Conservation (phyloP, 2,888 invertebrate genomes). For the Erynnis tages region DNA sequence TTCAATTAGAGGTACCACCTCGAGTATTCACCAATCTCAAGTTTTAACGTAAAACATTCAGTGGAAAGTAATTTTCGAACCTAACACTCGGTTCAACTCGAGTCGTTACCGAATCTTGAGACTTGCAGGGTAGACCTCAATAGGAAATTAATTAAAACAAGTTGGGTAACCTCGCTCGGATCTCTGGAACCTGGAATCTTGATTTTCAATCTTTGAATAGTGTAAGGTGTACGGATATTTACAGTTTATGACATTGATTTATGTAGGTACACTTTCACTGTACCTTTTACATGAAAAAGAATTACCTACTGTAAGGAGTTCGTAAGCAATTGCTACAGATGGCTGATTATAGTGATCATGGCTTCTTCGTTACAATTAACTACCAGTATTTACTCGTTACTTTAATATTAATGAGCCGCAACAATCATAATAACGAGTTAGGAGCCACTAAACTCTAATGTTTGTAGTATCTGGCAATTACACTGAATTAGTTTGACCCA, state of each 20-base stretch:
- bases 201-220: neutral
- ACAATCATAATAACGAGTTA: neutral
- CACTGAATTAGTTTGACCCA: constrained; percentile 10
- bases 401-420: neutral
- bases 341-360: too few species aligned
- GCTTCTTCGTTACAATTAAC: too few species aligned
- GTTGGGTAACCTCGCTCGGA: neutral
- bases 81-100: constrained; percentile 2
- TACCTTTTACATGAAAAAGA: too few species aligned
- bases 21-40: neutral
- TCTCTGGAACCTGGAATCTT: neutral
- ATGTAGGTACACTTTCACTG: too few species aligned
- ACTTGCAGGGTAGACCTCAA: constrained; percentile 11
- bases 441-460: constrained; percentile 1
- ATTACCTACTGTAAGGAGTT: too few species aligned
- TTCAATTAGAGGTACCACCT: neutral
- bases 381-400: too few species aligned
- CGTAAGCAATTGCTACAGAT: too few species aligned
- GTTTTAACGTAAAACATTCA: constrained; percentile 9
- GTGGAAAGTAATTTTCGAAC: constrained; percentile 11
- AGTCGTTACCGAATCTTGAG: constrained; percentile 7
- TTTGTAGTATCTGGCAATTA: neutral
- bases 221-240: too few species aligned
- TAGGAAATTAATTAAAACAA: constrained; percentile 11
- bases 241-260: too few species aligned